Percentiles rank a stretch among this genome's conserved stretches.
phyloP scores from a whole-genome alignment of 2,888 invertebrate genomes.

The Cylindroiulus punctatus region DNA sequence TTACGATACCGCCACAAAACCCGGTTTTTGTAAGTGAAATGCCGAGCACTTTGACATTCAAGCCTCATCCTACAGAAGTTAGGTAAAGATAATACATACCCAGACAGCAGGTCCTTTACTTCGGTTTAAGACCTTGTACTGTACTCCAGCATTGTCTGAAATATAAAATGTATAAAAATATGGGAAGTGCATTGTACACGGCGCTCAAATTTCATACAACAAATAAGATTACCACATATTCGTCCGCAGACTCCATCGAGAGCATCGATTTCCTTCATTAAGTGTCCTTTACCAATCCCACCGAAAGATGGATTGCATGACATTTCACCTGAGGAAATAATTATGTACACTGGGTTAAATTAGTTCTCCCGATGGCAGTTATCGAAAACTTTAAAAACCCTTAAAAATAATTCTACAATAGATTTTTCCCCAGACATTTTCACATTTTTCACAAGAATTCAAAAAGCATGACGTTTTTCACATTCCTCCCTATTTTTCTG shows the following conservation, averaged over 20 bases:
- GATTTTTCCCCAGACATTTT: too few species aligned
- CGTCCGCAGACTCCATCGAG: conserved; percentile 84
- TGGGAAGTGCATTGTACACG: too few species aligned
- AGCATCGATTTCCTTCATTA: conserved; percentile 88
- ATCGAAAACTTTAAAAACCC: too few species aligned
- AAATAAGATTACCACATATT: conserved; percentile 73
- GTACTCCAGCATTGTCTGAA: conserved; percentile 77
- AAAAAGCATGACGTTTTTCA: too few species aligned
- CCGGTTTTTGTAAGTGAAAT: not conserved
- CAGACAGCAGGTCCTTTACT: conserved; percentile 88
- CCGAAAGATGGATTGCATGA: conserved; percentile 94
- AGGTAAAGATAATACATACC: too few species aligned
- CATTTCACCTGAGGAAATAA: conserved; percentile 80
- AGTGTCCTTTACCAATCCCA: conserved; percentile 89
- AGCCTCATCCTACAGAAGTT: too few species aligned
- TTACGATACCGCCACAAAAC: too few species aligned
- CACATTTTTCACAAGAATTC: too few species aligned
- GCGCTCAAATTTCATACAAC: not conserved
- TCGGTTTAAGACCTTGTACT: conserved; percentile 83
- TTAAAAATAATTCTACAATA: too few species aligned
- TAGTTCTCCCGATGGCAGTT: too few species aligned
- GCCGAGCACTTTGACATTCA: not conserved
- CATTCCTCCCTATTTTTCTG: too few species aligned
- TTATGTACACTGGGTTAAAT: too few species aligned
- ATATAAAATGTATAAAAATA: conserved; percentile 65